phyloP scores from a whole-genome alignment of 2,888 invertebrate species.

The Chrysina gloriosa region DNA sequence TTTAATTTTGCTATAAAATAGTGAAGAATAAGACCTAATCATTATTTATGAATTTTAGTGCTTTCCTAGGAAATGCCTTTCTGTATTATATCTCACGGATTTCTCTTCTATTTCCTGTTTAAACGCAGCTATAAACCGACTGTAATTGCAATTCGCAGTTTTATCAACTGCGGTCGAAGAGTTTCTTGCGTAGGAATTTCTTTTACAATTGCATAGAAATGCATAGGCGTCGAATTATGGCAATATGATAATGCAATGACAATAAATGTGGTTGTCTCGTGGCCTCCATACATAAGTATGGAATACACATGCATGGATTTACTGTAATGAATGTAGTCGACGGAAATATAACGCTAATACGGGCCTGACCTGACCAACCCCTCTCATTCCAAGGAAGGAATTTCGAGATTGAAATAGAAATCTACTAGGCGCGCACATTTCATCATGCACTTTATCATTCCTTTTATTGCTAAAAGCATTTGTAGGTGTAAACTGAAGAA shows the following conservation, averaged over 20 bases:
- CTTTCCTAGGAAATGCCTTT: background rate
- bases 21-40: too few species aligned
- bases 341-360: conserved; percentile 9
- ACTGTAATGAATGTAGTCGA: conserved; percentile 1
- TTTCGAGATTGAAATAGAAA: conserved; percentile 17
- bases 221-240: conserved; percentile 25
- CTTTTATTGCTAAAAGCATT: background rate
- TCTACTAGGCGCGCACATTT: conserved; percentile 6
- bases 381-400: conserved; percentile 10
- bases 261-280: conserved; percentile 14
- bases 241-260: conserved; percentile 20
- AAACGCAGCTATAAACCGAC: too few species aligned
- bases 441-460: conserved; percentile 5
- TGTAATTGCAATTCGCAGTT: background rate
- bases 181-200: conserved; percentile 15
- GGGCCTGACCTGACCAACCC: conserved; percentile 19
- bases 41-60: too few species aligned
- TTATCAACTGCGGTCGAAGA: background rate
- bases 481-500: too few species aligned
- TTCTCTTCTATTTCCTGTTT: conserved; percentile 2
- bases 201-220: conserved; percentile 2
- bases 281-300: conserved; percentile 13
- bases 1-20: too few species aligned
- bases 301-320: background rate
- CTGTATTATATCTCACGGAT: background rate